These are phyloP conservation scores for Lissonota sp. DNA, from an alignment of 2,888 invertebrate genomes.

Conservation along the genomic window DNA sequence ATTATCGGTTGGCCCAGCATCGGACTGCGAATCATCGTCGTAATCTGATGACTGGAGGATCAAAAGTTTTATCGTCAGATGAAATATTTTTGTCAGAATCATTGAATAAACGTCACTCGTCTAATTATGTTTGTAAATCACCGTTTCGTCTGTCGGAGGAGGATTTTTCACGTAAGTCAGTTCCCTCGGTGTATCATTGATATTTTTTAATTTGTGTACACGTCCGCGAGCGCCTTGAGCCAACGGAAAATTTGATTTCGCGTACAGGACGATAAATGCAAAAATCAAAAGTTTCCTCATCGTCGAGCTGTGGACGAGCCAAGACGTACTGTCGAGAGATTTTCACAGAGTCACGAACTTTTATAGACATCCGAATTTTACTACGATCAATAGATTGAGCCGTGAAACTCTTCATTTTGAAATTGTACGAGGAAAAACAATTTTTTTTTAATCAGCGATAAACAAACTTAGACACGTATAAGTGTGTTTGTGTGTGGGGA, in stretches of 20 bases:
- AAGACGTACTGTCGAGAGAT: conserved; percentile 28
- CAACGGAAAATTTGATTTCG: conserved; percentile 2
- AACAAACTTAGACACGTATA: conserved; percentile 24
- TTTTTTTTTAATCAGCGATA: neutral
- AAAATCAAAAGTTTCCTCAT: conserved; percentile 47
- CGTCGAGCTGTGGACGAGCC: conserved; percentile 22
- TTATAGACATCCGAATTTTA: conserved; percentile 44
- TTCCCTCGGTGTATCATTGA: neutral
- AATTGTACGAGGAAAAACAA: neutral
- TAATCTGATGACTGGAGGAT: neutral
- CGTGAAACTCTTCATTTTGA: conserved; percentile 12
- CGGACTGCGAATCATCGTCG: neutral
- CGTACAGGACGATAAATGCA: conserved; percentile 18
- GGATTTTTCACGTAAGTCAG: neutral
- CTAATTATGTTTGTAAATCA: conserved; percentile 10
- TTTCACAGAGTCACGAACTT: conserved; percentile 7
- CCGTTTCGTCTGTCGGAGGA: neutral
- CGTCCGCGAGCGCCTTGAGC: conserved; percentile 21
- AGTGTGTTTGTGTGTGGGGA: no score
- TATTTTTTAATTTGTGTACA: neutral
- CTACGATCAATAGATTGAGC: conserved; percentile 1
- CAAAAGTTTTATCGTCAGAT: neutral
- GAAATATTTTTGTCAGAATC: neutral
- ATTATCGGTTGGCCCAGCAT: neutral
- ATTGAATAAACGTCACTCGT: neutral